A percentile compares a stretch with the other conserved stretches of the same genome.
phyloP scores from a whole-genome alignment of 2,888 invertebrate species.

The Diplazon laetatorius region DNA sequence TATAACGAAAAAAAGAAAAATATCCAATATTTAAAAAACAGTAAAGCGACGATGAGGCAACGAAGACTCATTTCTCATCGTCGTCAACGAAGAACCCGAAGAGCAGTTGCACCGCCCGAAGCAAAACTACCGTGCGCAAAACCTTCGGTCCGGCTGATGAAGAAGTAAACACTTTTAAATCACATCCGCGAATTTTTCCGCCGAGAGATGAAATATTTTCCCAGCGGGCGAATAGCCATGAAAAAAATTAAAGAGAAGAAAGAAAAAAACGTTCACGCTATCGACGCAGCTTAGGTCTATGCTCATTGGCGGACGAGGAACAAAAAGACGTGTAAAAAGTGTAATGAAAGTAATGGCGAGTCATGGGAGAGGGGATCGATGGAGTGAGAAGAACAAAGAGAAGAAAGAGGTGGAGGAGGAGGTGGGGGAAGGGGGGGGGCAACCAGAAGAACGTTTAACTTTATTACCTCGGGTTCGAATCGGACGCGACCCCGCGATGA shows the following conservation, averaged over 20 bases:
- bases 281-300: conserved; percentile 29
- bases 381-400: conserved; percentile 48
- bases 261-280: conserved; percentile 52
- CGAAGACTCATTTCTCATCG: too few relatives aligned
- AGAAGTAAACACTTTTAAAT: conserved; percentile 55
- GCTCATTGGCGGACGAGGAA: conserved; percentile 9
- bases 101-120: conserved; percentile 51
- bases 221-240: conserved; percentile 60
- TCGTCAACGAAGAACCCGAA: conserved; percentile 6
- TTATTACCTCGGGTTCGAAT: conserved; percentile 65
- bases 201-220: conserved; percentile 61
- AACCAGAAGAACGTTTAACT: conserved; percentile 64
- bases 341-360: conserved; percentile 31
- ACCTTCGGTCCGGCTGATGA: conserved; percentile 53
- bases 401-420: conserved; percentile 20
- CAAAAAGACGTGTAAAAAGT: conserved; percentile 5
- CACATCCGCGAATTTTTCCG: conserved; percentile 24
- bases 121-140: conserved; percentile 58
- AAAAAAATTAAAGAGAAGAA: too few relatives aligned
- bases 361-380: conserved; percentile 42
- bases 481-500: conserved; percentile 58
- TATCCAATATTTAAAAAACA: too few relatives aligned
- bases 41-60: too few relatives aligned
- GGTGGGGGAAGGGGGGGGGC: conserved; percentile 50
- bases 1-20: too few relatives aligned